Percentiles rank a stretch among this genome's conserved stretches.
Conservation (phyloP, 2,113 vertebrate species). For the Microcebus murinus region DNA sequence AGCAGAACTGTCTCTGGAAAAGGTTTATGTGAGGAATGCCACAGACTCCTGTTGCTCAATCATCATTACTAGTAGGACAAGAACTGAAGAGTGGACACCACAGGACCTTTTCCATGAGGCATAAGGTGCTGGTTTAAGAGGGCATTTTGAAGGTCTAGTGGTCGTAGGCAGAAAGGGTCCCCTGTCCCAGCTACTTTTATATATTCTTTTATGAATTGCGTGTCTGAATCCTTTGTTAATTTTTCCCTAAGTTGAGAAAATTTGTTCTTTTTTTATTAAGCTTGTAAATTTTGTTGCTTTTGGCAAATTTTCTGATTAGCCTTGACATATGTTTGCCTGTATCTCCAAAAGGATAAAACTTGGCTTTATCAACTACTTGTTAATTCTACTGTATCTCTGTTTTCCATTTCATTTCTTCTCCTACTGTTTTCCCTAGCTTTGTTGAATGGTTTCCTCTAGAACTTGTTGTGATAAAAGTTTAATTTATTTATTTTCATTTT, state of each 20-base stretch:
- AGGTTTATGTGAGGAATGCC: not conserved
- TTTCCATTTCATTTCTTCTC: not conserved
- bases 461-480: not conserved
- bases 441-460: not conserved
- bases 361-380: not conserved
- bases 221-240: not conserved
- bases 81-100: rapidly evolving
- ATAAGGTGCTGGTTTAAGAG: not conserved
- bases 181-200: not conserved
- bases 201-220: not conserved
- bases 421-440: not conserved
- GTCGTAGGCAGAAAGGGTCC: not conserved
- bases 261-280: not conserved
- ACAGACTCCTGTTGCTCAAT: not conserved
- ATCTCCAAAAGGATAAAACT: not conserved
- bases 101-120: not conserved
- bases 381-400: not conserved
- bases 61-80: not conserved
- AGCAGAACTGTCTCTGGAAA: not conserved
- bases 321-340: not conserved
- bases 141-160: not conserved
- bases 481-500: conserved; percentile 35
- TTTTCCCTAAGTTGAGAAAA: not conserved
- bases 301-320: not conserved
- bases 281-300: not conserved